These are phyloP conservation scores for Sciurus vulgaris DNA, from an alignment of 2,797 vertebrate genomes.

Conservation along the genomic window DNA sequence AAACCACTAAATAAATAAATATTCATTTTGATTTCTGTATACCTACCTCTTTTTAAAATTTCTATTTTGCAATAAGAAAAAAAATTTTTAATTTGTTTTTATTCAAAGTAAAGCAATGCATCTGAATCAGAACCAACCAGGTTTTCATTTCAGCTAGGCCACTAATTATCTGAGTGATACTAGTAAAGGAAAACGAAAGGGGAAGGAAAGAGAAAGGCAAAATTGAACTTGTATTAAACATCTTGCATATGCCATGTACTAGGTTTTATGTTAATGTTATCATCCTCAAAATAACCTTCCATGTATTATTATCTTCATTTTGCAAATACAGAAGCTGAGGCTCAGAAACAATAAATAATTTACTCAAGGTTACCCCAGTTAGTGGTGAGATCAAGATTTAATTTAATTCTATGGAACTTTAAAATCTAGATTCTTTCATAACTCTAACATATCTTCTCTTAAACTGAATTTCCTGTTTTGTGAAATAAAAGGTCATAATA, in stretches of 20 bases:
- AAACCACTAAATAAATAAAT: background rate
- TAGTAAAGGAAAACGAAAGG: background rate
- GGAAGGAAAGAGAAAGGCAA: background rate
- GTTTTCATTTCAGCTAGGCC: slow-evolving; percentile 38
- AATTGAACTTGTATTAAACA: background rate
- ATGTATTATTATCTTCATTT: slow-evolving; percentile 34
- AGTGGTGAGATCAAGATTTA: background rate
- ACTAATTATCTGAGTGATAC: background rate
- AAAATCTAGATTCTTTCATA: slow-evolving; percentile 42
- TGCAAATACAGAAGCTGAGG: slow-evolving; percentile 57
- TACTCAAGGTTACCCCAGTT: background rate
- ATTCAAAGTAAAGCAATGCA: slow-evolving; percentile 50
- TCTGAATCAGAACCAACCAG: background rate
- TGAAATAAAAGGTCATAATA: slow-evolving; percentile 42
- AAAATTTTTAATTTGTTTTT: background rate
- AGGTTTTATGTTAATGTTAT: slow-evolving; percentile 50
- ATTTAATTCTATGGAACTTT: slow-evolving; percentile 33
- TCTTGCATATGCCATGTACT: background rate
- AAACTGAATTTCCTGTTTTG: slow-evolving; percentile 37
- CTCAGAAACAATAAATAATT: slow-evolving; percentile 43
- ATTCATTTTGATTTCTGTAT: slow-evolving; percentile 31
- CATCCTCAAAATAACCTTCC: slow-evolving; percentile 19
- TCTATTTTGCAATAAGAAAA: background rate
- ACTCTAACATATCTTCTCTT: slow-evolving; percentile 38
- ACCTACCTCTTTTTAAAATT: slow-evolving; percentile 44